Evolutionary conservation across 2,113 vertebrate genomes (phyloP), one percentile per base, ranked within the genome.

Genomic region (Desmodus rotundus): DNA sequence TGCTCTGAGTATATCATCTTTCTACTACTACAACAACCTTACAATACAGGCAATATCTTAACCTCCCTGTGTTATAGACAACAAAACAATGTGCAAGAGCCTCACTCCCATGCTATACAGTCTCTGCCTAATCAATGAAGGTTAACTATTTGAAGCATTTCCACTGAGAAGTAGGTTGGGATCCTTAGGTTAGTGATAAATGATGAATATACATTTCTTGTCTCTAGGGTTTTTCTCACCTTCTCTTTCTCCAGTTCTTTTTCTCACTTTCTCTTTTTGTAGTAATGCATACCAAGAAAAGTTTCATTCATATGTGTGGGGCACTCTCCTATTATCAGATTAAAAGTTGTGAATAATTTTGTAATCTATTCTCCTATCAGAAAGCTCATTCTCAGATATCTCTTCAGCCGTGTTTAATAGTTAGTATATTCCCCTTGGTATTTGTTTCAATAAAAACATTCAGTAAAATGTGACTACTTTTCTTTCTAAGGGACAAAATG

Each of bases 391-490:
- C 94, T 96, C 96, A 97, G 80, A 96, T 94, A 95, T 87, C 97
- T 93, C 89, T 95, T 97, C 94, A 96, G 91, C 95, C 95, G 91
- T 95, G 93, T 96, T 97, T 93, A 97, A 94, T 73, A 95, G 85
- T 90, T 93, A 93, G 82, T 82, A 83, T 96, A 96, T 89, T 80
- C 89, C 94, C 93, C 50, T 89, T 93, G 96, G 97, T 89, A 84
- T 96, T 96, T 94, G 88, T 91, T 94, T 94, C 93, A 98, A 95
- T 96, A 94, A 98, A 98, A 96, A 96, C 95, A 97, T 91, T 76
- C 81, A 97, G 82, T 97, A 97, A 97, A 97, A 97, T 93, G 82
- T 84, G 78, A 95, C 56, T 89, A 89, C 95, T 97, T 96, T 96
- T 93, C 41, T 94, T 96, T 96, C 95, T 83, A 86, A 93, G 86